Conservation (phyloP, 2,797 vertebrate species). For the Sciaenops ocellatus region DNA sequence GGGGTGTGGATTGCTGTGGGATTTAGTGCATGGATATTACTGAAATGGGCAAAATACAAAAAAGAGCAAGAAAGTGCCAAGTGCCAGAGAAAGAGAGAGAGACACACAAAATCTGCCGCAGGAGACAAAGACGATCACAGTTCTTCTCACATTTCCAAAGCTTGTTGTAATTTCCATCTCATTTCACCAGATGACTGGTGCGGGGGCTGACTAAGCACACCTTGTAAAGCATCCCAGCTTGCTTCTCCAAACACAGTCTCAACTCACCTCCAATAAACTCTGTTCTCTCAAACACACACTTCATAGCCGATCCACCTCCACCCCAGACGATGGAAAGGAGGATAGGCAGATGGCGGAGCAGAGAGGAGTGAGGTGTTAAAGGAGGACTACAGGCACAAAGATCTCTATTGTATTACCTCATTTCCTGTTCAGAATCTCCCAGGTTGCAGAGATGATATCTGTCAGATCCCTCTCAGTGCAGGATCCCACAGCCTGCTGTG, state of each 20-base stretch:
- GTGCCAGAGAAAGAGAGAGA: conserved; percentile 3
- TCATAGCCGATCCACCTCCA: conserved; percentile 54
- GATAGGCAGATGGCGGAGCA: conserved; percentile 45
- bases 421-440: conserved; percentile 75
- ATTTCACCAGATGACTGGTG: conserved; percentile 36
- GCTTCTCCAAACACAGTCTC: conserved; percentile 70
- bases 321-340: conserved; percentile 63
- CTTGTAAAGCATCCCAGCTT: conserved; percentile 56
- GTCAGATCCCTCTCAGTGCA: conserved; percentile 47
- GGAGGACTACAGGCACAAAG: conserved; percentile 59
- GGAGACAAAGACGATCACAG: conserved; percentile 55
- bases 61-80: not conserved
- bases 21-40: conserved; percentile 54
- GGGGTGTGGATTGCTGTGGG: conserved; percentile 4
- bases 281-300: conserved; percentile 48
- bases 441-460: conserved; percentile 70
- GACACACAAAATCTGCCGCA: conserved; percentile 20
- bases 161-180: conserved; percentile 61
- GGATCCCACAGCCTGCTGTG: conserved; percentile 32
- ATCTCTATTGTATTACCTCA: conserved; percentile 76
- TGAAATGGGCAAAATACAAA: conserved; percentile 38
- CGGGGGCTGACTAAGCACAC: conserved; percentile 62
- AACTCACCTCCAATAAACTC: conserved; percentile 71
- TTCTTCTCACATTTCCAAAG: conserved; percentile 46
- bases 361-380: conserved; percentile 48